Conservation (phyloP, 2,888 invertebrate genomes). For the Cantharis nigra region DNA sequence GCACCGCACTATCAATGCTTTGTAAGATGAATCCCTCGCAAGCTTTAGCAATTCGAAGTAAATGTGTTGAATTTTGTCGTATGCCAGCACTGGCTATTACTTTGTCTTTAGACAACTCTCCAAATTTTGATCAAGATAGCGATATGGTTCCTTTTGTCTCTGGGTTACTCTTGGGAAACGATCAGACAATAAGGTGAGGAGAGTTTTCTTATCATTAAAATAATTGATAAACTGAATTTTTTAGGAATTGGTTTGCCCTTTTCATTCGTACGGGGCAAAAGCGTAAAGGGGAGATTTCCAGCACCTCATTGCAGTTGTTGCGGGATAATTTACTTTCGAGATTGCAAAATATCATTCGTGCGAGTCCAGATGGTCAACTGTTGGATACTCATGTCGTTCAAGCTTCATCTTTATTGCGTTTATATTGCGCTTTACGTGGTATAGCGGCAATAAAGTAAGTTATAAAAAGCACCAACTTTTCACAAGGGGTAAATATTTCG, state of each 20-base stretch:
- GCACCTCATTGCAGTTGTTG: constrained; percentile 69
- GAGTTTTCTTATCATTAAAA: too few relatives aligned
- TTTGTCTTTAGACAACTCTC: constrained; percentile 71
- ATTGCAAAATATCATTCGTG: constrained; percentile 67
- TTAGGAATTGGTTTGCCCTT: constrained; percentile 87
- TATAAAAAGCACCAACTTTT: background rate
- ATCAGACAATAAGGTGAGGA: constrained; percentile 70
- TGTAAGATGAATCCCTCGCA: constrained; percentile 90
- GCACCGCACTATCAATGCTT: constrained; percentile 76
- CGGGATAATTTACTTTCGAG: constrained; percentile 78
- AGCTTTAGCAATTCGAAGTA: constrained; percentile 80
- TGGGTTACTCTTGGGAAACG: constrained; percentile 83
- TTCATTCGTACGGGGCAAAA: constrained; percentile 88
- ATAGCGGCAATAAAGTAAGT: constrained; percentile 87
- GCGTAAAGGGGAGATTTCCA: constrained; percentile 74
- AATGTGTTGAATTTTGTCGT: constrained; percentile 87
- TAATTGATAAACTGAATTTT: too few relatives aligned
- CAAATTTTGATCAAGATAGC: constrained; percentile 43
- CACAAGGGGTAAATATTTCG: too few relatives aligned
- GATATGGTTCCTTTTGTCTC: constrained; percentile 67
- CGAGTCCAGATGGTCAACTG: constrained; percentile 64
- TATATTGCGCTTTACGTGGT: constrained; percentile 91
- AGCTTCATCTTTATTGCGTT: constrained; percentile 85
- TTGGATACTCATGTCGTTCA: constrained; percentile 75
- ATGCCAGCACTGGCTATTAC: constrained; percentile 89